Evolutionary conservation across 2,888 invertebrate species (phyloP).

Genomic region (Lathronympha strigana): DNA sequence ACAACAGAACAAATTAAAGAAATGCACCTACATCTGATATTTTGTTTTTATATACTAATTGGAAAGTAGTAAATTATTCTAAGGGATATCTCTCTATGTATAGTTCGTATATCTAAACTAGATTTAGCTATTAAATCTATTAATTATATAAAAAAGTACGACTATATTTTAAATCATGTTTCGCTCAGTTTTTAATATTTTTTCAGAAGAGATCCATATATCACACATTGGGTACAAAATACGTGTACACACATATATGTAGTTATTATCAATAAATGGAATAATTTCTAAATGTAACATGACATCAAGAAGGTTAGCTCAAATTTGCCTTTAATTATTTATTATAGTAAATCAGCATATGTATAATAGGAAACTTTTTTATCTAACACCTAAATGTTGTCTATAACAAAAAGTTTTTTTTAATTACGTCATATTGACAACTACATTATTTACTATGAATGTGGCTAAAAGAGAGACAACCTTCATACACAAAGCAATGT

Average conservation of each 20-base stretch:
- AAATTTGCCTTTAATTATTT: constrained; percentile 43
- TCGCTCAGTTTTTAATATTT: constrained; percentile 30
- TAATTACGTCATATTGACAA: too few relatives aligned
- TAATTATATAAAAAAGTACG: background rate
- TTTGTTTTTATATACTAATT: too few relatives aligned
- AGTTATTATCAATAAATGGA: too few relatives aligned
- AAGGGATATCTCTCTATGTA: too few relatives aligned
- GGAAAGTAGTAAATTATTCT: too few relatives aligned
- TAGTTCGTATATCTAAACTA: too few relatives aligned
- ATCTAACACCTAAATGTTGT: background rate
- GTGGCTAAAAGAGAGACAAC: constrained; percentile 53
- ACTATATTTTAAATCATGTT: constrained; percentile 4
- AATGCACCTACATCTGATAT: too few relatives aligned
- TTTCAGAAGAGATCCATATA: constrained; percentile 16
- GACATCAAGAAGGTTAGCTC: constrained; percentile 44
- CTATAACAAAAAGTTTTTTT: background rate
- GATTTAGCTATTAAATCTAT: background rate
- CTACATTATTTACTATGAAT: too few relatives aligned
- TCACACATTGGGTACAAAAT: constrained; percentile 25
- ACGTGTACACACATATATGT: constrained; percentile 27
- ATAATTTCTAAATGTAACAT: constrained; percentile 29
- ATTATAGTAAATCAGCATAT: too few relatives aligned
- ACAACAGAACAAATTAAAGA: background rate
- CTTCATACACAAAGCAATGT: constrained; percentile 57
- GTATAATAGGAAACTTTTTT: background rate